Conservation (phyloP, 2,888 invertebrate species). For the Latrodectus hesperus region DNA sequence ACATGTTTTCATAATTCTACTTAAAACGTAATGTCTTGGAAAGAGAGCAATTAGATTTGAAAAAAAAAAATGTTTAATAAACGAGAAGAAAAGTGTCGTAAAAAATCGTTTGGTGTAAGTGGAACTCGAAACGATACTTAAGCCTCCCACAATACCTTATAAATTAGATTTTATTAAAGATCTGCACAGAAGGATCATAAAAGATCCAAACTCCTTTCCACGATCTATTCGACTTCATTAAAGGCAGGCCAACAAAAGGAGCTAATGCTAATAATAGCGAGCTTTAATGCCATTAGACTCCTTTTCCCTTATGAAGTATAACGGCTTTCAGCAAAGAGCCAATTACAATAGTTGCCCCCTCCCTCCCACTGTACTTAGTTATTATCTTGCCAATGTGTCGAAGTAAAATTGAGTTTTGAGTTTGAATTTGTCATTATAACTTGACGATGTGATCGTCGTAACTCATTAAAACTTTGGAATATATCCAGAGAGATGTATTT, state of each 20-base stretch:
- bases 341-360: slow-evolving; percentile 37
- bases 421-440: slow-evolving; percentile 21
- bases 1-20: not conserved
- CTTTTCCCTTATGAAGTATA: slow-evolving; percentile 55
- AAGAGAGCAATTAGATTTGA: not conserved
- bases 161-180: slow-evolving; percentile 57
- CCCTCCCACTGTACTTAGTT: slow-evolving; percentile 4
- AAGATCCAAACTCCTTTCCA: slow-evolving; percentile 22
- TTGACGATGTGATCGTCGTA: not conserved
- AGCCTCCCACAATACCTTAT: slow-evolving; percentile 27
- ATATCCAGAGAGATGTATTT: slow-evolving; percentile 1
- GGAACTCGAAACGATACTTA: slow-evolving; percentile 44
- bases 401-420: slow-evolving; percentile 45
- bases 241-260: slow-evolving; percentile 46
- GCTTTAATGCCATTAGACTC: slow-evolving; percentile 47
- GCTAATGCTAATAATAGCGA: slow-evolving; percentile 47
- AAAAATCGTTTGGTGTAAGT: slow-evolving; percentile 18
- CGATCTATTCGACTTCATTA: slow-evolving; percentile 30
- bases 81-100: slow-evolving; percentile 3
- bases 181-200: slow-evolving; percentile 30
- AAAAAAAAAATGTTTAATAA: not conserved
- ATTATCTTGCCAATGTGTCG: slow-evolving; percentile 21
- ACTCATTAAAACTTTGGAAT: slow-evolving; percentile 13
- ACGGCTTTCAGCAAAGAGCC: slow-evolving; percentile 35
- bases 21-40: not conserved